These are phyloP conservation scores for Verasper variegatus DNA, from an alignment of 2,113 vertebrate species.

Conservation along the genomic window DNA sequence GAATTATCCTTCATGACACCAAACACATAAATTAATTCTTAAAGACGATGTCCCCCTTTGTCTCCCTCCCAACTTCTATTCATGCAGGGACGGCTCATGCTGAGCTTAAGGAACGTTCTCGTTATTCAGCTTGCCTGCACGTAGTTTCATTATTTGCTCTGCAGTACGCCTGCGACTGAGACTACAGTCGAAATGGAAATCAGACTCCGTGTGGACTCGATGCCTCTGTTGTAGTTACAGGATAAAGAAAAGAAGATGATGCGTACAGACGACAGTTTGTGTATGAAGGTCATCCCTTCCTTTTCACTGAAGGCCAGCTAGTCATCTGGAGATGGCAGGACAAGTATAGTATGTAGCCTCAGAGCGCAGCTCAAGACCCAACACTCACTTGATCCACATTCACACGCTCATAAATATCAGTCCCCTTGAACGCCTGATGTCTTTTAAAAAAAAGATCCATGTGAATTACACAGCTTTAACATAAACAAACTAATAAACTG, in stretches of 20 bases:
- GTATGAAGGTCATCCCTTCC: not conserved
- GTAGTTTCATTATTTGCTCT: slow-evolving; percentile 9
- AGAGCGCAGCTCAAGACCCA: no score
- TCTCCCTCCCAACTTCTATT: not conserved
- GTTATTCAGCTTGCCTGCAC: slow-evolving; percentile 17
- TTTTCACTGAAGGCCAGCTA: not conserved
- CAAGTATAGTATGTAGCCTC: not conserved
- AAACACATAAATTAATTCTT: slow-evolving; percentile 28
- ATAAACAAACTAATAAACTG: no score
- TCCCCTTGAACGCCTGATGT: no score
- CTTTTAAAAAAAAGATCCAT: no score
- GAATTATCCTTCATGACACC: slow-evolving; percentile 13
- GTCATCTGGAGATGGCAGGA: no score
- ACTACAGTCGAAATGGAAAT: not conserved
- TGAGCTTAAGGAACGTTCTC: slow-evolving; percentile 11
- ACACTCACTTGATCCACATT: not conserved
- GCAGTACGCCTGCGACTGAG: not conserved
- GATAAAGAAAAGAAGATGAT: not conserved
- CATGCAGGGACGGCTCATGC: not conserved
- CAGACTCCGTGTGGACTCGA: not conserved
- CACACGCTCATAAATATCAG: no score
- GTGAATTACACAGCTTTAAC: no score
- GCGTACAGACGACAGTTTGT: not conserved
- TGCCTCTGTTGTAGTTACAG: no score
- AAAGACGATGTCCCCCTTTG: slow-evolving; percentile 3